A percentile compares a stretch with the other conserved stretches of the same genome.
Conservation (phyloP, 2,888 invertebrate genomes). For the Dorcus parallelipipedus region DNA sequence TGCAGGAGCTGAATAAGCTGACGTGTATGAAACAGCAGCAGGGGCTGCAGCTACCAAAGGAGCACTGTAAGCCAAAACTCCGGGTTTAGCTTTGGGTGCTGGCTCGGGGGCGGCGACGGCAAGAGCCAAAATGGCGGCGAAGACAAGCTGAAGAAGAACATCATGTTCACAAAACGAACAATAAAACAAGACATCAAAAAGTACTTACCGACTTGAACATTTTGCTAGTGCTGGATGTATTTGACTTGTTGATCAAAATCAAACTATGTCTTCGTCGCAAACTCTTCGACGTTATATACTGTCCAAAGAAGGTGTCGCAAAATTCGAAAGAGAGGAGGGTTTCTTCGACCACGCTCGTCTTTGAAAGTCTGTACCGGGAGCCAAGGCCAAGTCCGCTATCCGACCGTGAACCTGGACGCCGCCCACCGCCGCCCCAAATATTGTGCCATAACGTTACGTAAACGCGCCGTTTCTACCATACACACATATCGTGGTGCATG, state of each 20-base stretch:
- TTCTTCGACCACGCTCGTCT: slow-evolving; percentile 1
- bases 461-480: too few species aligned
- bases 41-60: slow-evolving; percentile 9
- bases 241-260: slow-evolving; percentile 7
- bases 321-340: slow-evolving; percentile 2
- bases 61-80: slow-evolving; percentile 8
- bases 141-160: slow-evolving; percentile 46
- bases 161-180: background rate
- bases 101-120: slow-evolving; percentile 42
- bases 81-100: slow-evolving; percentile 15
- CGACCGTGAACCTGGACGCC: slow-evolving; percentile 10
- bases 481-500: too few species aligned
- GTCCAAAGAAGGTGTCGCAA: slow-evolving; percentile 6
- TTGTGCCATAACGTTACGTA: too few species aligned
- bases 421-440: too few species aligned
- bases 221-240: slow-evolving; percentile 27
- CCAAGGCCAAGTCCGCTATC: slow-evolving; percentile 14
- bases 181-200: slow-evolving; percentile 2
- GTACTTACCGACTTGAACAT: slow-evolving; percentile 48
- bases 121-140: slow-evolving; percentile 51
- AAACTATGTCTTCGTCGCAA: slow-evolving; percentile 20
- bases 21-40: background rate
- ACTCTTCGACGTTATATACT: slow-evolving; percentile 10
- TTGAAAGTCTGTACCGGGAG: background rate
- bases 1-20: background rate